Conservation (phyloP, 2,797 vertebrate genomes). For the Antennarius maculatus region DNA sequence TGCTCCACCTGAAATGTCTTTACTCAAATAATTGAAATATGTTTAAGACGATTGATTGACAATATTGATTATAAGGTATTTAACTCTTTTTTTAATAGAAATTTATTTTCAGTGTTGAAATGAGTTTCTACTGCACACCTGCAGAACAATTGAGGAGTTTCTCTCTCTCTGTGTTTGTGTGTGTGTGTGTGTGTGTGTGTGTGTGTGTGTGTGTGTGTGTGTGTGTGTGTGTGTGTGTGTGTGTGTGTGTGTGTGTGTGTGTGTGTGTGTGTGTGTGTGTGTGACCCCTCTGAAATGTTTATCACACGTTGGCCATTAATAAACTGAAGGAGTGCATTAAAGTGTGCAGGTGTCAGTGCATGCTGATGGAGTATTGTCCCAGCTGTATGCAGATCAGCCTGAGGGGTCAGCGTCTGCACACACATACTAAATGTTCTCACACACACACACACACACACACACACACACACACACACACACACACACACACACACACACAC, state of each 20-base stretch:
- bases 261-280: slow-evolving; percentile 14
- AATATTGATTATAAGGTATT: no score
- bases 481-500: no score
- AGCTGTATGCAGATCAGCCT: slow-evolving; percentile 77
- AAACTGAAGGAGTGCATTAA: slow-evolving; percentile 85
- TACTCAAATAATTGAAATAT: no score
- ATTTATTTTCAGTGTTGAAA: no score
- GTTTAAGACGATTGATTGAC: no score
- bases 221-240: no score
- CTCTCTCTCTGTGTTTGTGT: neutral
- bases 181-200: slow-evolving; percentile 2
- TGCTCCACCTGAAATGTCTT: no score
- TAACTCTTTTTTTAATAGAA: no score
- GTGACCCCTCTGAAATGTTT: slow-evolving; percentile 81
- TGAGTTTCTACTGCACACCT: no score
- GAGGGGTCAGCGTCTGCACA: slow-evolving; percentile 65
- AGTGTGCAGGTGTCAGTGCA: slow-evolving; percentile 77
- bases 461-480: slow-evolving; percentile 8
- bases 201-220: no score
- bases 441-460: slow-evolving; percentile 2
- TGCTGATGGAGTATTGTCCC: slow-evolving; percentile 79
- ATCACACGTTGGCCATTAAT: slow-evolving; percentile 80
- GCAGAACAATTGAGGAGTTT: neutral
- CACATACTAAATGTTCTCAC: slow-evolving; percentile 71
- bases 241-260: no score